Percentiles rank a stretch among this genome's conserved stretches.
Evolutionary conservation across 2,113 vertebrate species (phyloP).

Genomic region (Brachypteracias leptosomus): DNA sequence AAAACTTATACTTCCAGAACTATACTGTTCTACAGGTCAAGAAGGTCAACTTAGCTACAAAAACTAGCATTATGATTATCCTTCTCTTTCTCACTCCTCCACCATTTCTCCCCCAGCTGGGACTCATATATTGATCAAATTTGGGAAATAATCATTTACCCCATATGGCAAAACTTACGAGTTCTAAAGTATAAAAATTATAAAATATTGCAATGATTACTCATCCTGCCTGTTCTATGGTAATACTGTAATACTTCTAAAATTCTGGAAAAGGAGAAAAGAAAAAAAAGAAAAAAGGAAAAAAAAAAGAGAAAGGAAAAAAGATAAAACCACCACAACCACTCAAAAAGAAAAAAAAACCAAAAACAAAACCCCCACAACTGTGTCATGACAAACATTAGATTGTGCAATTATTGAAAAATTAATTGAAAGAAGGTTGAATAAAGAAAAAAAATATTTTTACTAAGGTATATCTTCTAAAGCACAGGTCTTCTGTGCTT

Average conservation of each 20-base stretch:
- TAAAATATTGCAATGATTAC: neutral
- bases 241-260: neutral
- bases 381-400: neutral
- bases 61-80: neutral
- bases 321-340: neutral
- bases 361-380: neutral
- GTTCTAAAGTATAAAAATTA: neutral
- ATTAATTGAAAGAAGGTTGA: neutral
- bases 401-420: neutral
- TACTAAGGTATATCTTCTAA: neutral
- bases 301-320: neutral
- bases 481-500: neutral
- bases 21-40: neutral
- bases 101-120: neutral
- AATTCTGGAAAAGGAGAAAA: neutral
- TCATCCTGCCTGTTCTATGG: neutral
- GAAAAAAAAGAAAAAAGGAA: neutral
- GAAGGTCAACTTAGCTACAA: neutral
- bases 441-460: neutral
- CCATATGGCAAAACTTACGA: neutral
- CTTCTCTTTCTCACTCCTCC: neutral
- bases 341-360: neutral
- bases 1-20: neutral
- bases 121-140: neutral
- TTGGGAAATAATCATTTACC: neutral